These are phyloP conservation scores for Hartigia nigra DNA, from an alignment of 2,888 invertebrate species.

Conservation along the genomic window DNA sequence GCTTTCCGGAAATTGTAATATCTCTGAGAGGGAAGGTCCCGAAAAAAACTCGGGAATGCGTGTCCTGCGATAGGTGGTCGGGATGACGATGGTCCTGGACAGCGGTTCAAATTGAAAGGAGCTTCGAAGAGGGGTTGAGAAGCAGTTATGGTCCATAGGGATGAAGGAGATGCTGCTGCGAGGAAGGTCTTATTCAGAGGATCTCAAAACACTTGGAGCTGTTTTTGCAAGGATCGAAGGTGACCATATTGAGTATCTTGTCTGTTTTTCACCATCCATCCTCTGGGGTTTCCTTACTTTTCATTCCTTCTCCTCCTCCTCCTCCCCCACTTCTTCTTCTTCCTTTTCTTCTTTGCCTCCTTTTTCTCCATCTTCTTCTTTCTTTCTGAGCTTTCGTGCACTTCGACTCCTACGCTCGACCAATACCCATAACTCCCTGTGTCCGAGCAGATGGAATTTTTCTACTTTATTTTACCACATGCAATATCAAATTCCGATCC, in stretches of 20 bases:
- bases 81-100: neutral
- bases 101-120: neutral
- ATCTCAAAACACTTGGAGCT: neutral
- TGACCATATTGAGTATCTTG: conserved; percentile 17
- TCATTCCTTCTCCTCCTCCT: neutral
- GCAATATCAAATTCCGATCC: conserved; percentile 54
- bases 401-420: neutral
- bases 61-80: neutral
- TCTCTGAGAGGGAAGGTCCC: neutral
- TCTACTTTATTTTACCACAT: conserved; percentile 53
- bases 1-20: conserved; percentile 3
- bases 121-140: neutral
- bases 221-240: conserved; percentile 1
- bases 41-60: neutral
- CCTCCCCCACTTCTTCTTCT: conserved; percentile 1
- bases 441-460: conserved; percentile 47
- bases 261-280: conserved; percentile 1
- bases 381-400: neutral
- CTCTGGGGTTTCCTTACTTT: conserved; percentile 9
- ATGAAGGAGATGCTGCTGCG: neutral
- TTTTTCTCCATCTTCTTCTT: neutral
- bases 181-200: neutral
- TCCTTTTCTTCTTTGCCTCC: conserved; percentile 1
- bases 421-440: conserved; percentile 6
- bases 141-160: neutral